phyloP scores from a whole-genome alignment of 2,797 vertebrate species.

The Cyclopterus lumpus region DNA sequence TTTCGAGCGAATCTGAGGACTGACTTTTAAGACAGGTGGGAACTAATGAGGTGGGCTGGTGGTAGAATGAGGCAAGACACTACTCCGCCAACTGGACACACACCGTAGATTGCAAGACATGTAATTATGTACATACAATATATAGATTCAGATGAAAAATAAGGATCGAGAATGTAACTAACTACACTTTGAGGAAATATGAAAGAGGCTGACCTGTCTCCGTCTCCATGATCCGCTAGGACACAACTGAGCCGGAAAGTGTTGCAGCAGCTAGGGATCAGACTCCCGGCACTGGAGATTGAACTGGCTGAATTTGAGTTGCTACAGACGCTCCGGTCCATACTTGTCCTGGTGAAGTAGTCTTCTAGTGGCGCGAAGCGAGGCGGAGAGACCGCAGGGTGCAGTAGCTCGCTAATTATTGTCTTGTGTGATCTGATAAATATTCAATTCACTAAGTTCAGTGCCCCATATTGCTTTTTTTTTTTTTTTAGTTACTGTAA shows the following conservation, averaged over 20 bases:
- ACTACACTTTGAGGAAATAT: neutral
- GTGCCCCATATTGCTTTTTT: too few species aligned
- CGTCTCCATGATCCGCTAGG: too few species aligned
- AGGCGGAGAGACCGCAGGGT: neutral
- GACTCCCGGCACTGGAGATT: neutral
- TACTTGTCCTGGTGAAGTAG: neutral
- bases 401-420: neutral
- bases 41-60: slow-evolving; percentile 9
- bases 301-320: neutral
- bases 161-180: neutral
- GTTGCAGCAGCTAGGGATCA: neutral
- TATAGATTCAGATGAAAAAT: neutral
- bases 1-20: slow-evolving; percentile 1
- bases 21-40: slow-evolving; percentile 3
- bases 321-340: neutral
- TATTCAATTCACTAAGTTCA: neutral
- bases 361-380: too few species aligned
- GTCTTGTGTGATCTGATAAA: neutral
- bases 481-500: neutral
- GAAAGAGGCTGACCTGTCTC: neutral
- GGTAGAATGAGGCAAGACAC: neutral
- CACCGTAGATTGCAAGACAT: neutral
- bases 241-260: neutral
- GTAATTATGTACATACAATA: neutral
- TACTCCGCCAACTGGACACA: neutral